phyloP scores from a whole-genome alignment of 2,888 invertebrate species.

The Maniola hyperantus region DNA sequence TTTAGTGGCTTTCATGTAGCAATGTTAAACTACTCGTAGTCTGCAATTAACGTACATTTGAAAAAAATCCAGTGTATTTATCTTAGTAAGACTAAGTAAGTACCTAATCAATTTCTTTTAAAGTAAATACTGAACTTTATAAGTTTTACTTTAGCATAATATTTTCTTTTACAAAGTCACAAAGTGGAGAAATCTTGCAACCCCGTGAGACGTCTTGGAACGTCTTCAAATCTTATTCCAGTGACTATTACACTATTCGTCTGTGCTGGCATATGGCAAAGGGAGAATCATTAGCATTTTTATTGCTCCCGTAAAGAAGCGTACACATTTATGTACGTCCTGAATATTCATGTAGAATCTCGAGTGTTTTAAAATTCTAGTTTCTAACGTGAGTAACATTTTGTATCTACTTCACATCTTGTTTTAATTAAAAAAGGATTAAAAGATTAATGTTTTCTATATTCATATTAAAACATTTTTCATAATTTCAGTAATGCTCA shows the following conservation, averaged over 20 bases:
- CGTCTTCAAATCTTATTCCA: slow-evolving; percentile 21
- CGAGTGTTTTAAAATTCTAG: slow-evolving; percentile 14
- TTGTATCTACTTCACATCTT: neutral
- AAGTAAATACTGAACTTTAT: neutral
- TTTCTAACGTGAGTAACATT: slow-evolving; percentile 12
- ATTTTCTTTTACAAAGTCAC: slow-evolving; percentile 1
- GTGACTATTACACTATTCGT: slow-evolving; percentile 21
- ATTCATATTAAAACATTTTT: no score
- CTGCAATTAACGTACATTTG: no score
- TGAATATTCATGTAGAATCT: slow-evolving; percentile 35
- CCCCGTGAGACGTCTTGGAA: slow-evolving; percentile 5
- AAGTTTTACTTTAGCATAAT: neutral
- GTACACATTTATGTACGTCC: slow-evolving; percentile 27
- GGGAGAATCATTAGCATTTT: slow-evolving; percentile 33
- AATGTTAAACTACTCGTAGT: no score
- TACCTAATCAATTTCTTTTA: neutral
- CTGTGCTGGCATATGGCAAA: slow-evolving; percentile 26
- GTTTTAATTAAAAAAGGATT: neutral
- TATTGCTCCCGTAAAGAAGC: slow-evolving; percentile 35
- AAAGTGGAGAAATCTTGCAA: neutral
- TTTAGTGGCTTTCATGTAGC: no score
- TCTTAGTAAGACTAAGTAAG: neutral
- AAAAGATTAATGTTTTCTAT: neutral
- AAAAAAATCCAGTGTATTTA: no score
- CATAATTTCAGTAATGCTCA: no score